Evolutionary conservation across 2,888 invertebrate species (phyloP).

Genomic region (Zeuzera pyrina): DNA sequence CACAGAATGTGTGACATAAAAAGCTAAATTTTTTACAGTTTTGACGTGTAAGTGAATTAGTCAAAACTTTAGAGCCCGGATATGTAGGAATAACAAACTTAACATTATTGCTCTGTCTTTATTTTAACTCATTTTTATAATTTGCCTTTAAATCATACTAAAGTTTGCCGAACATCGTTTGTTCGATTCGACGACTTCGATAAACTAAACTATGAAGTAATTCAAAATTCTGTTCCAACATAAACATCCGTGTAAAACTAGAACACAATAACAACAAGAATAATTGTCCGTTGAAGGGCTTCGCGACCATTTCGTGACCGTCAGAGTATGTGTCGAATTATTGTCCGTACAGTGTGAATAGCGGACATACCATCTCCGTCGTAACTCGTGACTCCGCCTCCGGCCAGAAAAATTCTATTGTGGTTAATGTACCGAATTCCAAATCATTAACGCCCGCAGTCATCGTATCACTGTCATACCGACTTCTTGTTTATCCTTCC

Average conservation of each 20-base stretch:
- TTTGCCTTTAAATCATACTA: too few species aligned
- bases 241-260: background rate
- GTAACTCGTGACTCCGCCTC: slow-evolving; percentile 51
- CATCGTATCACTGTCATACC: slow-evolving; percentile 31
- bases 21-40: too few species aligned
- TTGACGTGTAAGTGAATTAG: too few species aligned
- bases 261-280: background rate
- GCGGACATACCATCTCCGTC: slow-evolving; percentile 38
- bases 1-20: too few species aligned
- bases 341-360: slow-evolving; percentile 30
- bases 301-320: slow-evolving; percentile 30
- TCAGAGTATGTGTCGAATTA: slow-evolving; percentile 34
- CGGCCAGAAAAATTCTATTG: slow-evolving; percentile 66
- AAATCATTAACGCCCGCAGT: slow-evolving; percentile 53
- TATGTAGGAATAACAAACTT: too few species aligned
- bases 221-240: too few species aligned
- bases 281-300: slow-evolving; percentile 29
- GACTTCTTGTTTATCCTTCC: slow-evolving; percentile 40
- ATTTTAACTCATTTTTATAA: too few species aligned
- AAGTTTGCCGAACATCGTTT: too few species aligned
- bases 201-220: too few species aligned
- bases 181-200: too few species aligned
- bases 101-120: too few species aligned
- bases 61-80: too few species aligned
- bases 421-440: slow-evolving; percentile 64